These are phyloP conservation scores for Callithrix jacchus DNA, from an alignment of 2,113 vertebrate species.

Conservation along the genomic window DNA sequence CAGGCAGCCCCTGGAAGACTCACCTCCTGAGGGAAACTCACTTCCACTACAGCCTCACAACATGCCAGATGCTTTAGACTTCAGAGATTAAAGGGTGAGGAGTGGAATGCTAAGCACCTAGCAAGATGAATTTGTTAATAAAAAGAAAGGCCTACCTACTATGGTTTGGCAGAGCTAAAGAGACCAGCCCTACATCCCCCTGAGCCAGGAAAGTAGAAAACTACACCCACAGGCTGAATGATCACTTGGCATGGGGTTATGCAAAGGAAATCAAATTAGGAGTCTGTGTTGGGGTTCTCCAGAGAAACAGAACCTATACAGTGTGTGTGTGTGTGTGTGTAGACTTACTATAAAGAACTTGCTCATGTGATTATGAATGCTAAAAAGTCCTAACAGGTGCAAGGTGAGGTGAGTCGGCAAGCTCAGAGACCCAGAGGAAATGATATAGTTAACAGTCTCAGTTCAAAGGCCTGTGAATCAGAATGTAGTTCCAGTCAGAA, in stretches of 20 bases:
- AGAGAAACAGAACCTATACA: background rate
- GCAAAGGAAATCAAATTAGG: background rate
- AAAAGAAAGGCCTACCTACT: background rate
- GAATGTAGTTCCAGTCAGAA: background rate
- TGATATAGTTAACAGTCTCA: background rate
- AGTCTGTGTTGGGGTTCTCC: background rate
- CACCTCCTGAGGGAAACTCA: background rate
- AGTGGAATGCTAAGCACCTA: background rate
- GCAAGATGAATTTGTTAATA: background rate
- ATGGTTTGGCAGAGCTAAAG: background rate
- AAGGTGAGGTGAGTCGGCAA: background rate
- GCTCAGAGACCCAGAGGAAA: no score
- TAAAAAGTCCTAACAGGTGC: background rate
- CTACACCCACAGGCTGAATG: background rate
- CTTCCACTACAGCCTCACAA: background rate
- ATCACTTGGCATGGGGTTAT: background rate
- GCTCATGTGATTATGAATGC: background rate
- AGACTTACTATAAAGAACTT: background rate
- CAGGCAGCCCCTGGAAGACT: no score
- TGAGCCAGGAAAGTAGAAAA: background rate
- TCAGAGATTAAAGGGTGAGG: background rate
- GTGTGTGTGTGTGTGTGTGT: rapidly evolving
- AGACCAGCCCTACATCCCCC: background rate
- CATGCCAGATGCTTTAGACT: background rate
- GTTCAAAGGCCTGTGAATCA: background rate